Conservation (phyloP, 2,797 vertebrate genomes). For the Toxotes lorentzi region DNA sequence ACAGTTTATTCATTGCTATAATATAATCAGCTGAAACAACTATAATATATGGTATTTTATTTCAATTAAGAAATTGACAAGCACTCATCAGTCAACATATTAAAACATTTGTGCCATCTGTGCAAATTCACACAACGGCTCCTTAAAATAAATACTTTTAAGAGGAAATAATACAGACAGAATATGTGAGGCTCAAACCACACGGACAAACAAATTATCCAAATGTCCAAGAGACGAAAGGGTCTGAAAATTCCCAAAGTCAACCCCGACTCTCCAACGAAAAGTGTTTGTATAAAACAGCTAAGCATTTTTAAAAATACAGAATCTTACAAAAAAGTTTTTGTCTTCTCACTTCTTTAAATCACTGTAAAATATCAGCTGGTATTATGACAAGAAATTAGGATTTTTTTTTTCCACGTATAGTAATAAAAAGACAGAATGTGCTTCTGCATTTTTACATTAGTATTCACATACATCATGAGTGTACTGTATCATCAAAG, state of each 20-base stretch:
- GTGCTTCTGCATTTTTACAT: slow-evolving; percentile 86
- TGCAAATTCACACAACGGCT: slow-evolving; percentile 78
- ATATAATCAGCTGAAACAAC: slow-evolving; percentile 21
- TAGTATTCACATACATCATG: slow-evolving; percentile 83
- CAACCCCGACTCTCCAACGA: slow-evolving; percentile 78
- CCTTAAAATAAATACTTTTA: slow-evolving; percentile 90
- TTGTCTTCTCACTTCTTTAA: slow-evolving; percentile 78
- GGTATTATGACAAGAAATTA: slow-evolving; percentile 86
- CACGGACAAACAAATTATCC: slow-evolving; percentile 79
- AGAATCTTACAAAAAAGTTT: slow-evolving; percentile 86
- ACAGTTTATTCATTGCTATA: too few species aligned
- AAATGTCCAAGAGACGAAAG: slow-evolving; percentile 80
- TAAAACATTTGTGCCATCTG: slow-evolving; percentile 83
- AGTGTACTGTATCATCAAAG: slow-evolving; percentile 69
- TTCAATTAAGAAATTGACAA: slow-evolving; percentile 88
- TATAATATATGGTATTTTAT: slow-evolving; percentile 86
- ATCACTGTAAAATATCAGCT: slow-evolving; percentile 89
- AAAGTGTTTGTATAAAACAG: slow-evolving; percentile 87
- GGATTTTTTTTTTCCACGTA: slow-evolving; percentile 70
- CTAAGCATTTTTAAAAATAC: slow-evolving; percentile 87
- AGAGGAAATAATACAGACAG: slow-evolving; percentile 87
- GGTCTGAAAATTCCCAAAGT: slow-evolving; percentile 79
- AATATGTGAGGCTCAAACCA: slow-evolving; percentile 83
- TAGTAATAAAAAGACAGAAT: slow-evolving; percentile 84
- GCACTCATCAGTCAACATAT: slow-evolving; percentile 87